Percentiles rank a stretch among this genome's conserved stretches.
phyloP scores from a whole-genome alignment of 2,113 vertebrate species.

The Pseudorectes ferrugineus region DNA sequence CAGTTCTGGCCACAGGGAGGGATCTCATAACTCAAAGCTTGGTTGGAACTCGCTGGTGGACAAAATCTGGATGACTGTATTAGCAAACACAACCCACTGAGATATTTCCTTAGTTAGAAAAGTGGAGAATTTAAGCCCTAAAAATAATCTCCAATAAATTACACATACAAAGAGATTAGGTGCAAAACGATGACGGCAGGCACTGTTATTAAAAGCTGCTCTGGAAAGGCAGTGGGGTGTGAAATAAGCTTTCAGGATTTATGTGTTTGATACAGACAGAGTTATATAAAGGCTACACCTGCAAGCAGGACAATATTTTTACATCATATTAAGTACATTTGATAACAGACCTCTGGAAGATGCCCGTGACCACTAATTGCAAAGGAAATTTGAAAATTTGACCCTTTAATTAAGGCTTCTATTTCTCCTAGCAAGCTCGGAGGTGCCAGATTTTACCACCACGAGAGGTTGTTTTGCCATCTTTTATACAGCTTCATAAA shows the following conservation, averaged over 20 bases:
- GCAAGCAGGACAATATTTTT: not conserved
- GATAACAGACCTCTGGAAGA: not conserved
- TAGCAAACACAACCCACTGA: not conserved
- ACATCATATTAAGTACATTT: not conserved
- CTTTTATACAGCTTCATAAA: not conserved
- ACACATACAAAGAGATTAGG: not conserved
- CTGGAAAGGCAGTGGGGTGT: not conserved
- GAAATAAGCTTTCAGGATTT: not conserved
- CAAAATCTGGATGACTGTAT: not conserved
- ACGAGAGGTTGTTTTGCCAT: not conserved
- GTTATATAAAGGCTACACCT: not conserved
- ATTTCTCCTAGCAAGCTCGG: not conserved
- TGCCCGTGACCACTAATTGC: not conserved
- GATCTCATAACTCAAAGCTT: not conserved
- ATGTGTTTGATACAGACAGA: not conserved
- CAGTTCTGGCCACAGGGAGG: constrained; percentile 36
- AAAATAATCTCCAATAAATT: not conserved
- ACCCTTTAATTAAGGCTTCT: not conserved
- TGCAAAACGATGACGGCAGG: not conserved
- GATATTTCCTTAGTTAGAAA: not conserved
- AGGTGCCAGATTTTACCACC: not conserved
- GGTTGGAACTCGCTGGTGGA: not conserved
- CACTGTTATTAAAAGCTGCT: not conserved
- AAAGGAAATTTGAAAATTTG: not conserved
- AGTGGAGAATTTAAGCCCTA: not conserved